A percentile compares a stretch with the other conserved stretches of the same genome.
phyloP scores from a whole-genome alignment of 2,888 invertebrate genomes.

The Branchipolynoe longqiensis region DNA sequence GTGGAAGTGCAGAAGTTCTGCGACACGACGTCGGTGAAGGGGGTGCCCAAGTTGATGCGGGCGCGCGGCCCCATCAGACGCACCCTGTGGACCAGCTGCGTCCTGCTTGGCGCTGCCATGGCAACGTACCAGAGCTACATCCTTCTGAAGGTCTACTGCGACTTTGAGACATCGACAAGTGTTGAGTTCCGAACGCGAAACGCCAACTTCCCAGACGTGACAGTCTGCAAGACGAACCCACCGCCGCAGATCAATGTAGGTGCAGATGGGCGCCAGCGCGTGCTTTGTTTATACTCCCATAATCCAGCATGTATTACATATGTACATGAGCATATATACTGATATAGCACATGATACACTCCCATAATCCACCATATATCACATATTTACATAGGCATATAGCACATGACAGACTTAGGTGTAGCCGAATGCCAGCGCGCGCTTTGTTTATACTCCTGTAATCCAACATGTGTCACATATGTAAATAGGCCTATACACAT shows the following conservation, averaged over 20 bases:
- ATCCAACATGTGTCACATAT: background rate
- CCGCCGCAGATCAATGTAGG: constrained; percentile 40
- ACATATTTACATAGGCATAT: too few relatives aligned
- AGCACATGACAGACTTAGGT: too few relatives aligned
- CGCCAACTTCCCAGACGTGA: constrained; percentile 28
- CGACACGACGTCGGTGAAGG: constrained; percentile 52
- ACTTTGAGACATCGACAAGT: constrained; percentile 49
- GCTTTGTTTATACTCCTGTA: background rate
- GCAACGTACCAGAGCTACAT: constrained; percentile 48
- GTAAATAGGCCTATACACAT: background rate
- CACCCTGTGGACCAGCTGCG: constrained; percentile 38
- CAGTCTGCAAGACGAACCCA: constrained; percentile 45
- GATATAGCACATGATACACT: background rate
- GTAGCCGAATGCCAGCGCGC: too few relatives aligned
- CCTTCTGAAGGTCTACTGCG: constrained; percentile 47
- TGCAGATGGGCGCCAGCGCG: too few relatives aligned
- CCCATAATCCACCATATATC: too few relatives aligned
- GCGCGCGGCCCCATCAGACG: constrained; percentile 37
- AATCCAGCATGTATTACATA: background rate
- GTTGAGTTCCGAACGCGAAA: constrained; percentile 30
- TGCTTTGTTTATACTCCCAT: background rate
- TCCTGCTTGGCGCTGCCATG: constrained; percentile 43
- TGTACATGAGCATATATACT: background rate
- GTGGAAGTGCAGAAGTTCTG: constrained; percentile 38
- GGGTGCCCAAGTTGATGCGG: constrained; percentile 51